phyloP scores from a whole-genome alignment of 2,888 invertebrate species.

The Urechis unicinctus region DNA sequence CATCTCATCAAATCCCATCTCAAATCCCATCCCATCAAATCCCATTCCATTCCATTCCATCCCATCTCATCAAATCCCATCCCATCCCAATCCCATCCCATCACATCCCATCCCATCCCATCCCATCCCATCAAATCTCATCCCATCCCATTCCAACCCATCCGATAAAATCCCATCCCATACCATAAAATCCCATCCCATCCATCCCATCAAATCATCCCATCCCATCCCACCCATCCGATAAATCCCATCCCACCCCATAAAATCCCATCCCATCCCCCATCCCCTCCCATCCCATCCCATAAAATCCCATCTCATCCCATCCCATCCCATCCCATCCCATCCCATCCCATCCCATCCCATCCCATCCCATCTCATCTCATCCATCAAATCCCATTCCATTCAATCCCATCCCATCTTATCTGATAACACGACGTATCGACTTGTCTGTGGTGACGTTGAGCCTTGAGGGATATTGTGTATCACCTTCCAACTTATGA shows the following conservation, averaged over 20 bases:
- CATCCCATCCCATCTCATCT: no score
- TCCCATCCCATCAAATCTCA: conserved; percentile 3
- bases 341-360: no score
- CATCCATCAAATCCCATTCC: no score
- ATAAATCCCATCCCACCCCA: conserved; percentile 6
- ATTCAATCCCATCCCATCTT: no score
- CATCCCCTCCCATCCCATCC: conserved; percentile 1
- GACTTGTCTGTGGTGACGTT: no score
- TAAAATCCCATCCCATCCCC: conserved; percentile 3
- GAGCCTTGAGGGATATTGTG: no score
- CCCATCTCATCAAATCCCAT: conserved; percentile 1
- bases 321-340: no score
- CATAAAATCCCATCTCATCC: no score
- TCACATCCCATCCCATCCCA: conserved; percentile 2
- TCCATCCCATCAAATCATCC: conserved; percentile 1
- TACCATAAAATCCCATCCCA: conserved; percentile 4
- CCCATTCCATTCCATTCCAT: conserved; percentile 1
- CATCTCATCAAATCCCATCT: not conserved
- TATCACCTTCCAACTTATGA: no score
- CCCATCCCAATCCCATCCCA: not conserved
- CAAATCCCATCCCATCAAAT: conserved; percentile 2
- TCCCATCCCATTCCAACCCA: conserved; percentile 3
- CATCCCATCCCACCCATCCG: conserved; percentile 2
- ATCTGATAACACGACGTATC: no score
- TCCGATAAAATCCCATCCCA: conserved; percentile 1